phyloP scores from a whole-genome alignment of 2,888 invertebrate genomes.

The Blastobasis adustella region DNA sequence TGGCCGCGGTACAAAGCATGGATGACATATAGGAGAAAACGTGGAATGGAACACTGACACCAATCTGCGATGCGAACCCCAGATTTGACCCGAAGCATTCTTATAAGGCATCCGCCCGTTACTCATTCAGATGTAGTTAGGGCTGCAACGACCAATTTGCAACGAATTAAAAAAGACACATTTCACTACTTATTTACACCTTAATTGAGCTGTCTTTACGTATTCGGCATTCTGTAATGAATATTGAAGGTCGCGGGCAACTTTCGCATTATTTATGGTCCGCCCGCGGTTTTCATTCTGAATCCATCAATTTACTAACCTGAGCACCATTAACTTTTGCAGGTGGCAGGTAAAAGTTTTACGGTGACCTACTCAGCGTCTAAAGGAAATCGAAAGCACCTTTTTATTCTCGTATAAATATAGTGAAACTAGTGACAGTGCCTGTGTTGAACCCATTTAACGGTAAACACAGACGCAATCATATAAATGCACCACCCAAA shows the following conservation, averaged over 20 bases:
- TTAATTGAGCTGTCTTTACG: constrained; percentile 4
- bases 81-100: constrained; percentile 61
- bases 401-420: no score
- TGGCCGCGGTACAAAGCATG: constrained; percentile 25
- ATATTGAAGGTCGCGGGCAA: constrained; percentile 3
- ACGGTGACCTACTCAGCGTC: no score
- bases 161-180: constrained; percentile 3
- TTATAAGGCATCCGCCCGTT: constrained; percentile 65
- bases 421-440: no score
- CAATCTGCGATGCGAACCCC: constrained; percentile 58
- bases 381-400: no score
- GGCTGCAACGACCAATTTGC: constrained; percentile 31
- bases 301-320: neutral
- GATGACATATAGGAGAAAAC: constrained; percentile 63
- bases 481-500: no score
- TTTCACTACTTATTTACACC: neutral
- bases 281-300: neutral
- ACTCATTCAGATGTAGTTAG: constrained; percentile 47
- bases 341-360: no score
- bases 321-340: no score
- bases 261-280: constrained; percentile 1
- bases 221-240: neutral
- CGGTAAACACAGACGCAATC: no score
- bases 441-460: no score
- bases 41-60: constrained; percentile 64